Conservation (phyloP, 2,797 vertebrate genomes). For the Coregonus sp. region DNA sequence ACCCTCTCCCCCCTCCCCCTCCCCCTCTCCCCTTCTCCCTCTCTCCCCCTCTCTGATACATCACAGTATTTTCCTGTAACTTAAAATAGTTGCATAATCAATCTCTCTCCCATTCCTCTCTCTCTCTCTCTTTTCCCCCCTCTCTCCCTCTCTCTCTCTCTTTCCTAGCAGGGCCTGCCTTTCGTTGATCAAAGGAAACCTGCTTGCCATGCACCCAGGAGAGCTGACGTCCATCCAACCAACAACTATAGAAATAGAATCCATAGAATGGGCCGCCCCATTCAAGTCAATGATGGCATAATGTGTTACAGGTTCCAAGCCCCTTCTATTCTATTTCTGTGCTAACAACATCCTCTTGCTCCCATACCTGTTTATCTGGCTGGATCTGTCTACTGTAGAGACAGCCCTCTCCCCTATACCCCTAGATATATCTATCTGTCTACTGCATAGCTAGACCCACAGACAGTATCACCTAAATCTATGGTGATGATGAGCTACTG, state of each 20-base stretch:
- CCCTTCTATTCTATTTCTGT: background rate
- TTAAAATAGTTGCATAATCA: slow-evolving; percentile 75
- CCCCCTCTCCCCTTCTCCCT: too few species aligned
- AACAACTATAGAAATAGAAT: background rate
- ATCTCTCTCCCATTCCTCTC: slow-evolving; percentile 31
- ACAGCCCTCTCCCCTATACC: too few species aligned
- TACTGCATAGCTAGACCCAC: background rate
- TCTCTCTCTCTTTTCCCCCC: slow-evolving; percentile 25
- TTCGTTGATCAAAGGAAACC: slow-evolving; percentile 52
- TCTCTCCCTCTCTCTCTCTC: background rate
- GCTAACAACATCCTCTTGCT: slow-evolving; percentile 1
- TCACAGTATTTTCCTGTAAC: slow-evolving; percentile 56
- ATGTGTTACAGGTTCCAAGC: background rate
- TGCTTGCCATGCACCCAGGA: slow-evolving; percentile 35
- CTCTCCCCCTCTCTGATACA: slow-evolving; percentile 52
- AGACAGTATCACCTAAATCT: background rate
- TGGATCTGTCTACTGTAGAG: background rate
- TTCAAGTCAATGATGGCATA: too few species aligned
- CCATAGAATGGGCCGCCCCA: too few species aligned
- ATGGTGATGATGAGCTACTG: slow-evolving; percentile 34
- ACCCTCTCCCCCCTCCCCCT: too few species aligned
- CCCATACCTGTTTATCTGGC: slow-evolving; percentile 41
- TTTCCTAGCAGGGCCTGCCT: slow-evolving; percentile 48
- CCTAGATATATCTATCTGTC: too few species aligned
- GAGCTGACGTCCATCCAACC: background rate